phyloP scores from a whole-genome alignment of 2,888 invertebrate species.

The Hydraecia micacea region DNA sequence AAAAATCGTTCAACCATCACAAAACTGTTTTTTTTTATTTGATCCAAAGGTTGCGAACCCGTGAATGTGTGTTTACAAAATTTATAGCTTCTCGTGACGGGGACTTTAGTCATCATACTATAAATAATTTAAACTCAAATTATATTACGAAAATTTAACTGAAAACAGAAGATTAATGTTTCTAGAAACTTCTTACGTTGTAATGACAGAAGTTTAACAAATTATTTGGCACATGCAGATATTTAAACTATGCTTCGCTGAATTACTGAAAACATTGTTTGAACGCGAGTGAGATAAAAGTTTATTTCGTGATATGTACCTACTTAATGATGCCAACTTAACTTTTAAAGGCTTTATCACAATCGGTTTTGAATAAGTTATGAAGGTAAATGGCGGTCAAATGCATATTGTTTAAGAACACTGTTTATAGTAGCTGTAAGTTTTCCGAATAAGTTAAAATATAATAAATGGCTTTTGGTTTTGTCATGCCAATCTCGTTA shows the following conservation, averaged over 20 bases:
- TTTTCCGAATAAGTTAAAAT: too few relatives aligned
- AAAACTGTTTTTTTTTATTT: too few relatives aligned
- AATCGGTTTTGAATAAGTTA: conserved; percentile 1
- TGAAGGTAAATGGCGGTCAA: neutral
- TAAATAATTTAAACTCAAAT: conserved; percentile 34
- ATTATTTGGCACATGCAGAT: conserved; percentile 26
- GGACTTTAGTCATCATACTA: neutral
- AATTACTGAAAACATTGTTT: conserved; percentile 25
- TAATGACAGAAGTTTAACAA: conserved; percentile 41
- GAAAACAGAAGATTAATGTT: conserved; percentile 44
- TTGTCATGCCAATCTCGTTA: too few relatives aligned
- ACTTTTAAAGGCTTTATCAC: neutral
- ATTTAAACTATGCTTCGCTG: conserved; percentile 29
- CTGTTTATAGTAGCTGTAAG: too few relatives aligned
- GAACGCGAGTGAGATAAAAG: neutral
- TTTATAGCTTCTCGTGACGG: too few relatives aligned
- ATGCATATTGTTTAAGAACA: too few relatives aligned
- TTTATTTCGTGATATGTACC: conserved; percentile 21
- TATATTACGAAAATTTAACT: conserved; percentile 13
- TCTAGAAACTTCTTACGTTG: conserved; percentile 25
- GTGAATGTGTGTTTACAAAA: too few relatives aligned
- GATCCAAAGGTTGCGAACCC: too few relatives aligned
- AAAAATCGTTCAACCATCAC: too few relatives aligned
- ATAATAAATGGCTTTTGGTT: neutral
- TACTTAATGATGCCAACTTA: neutral